Evolutionary conservation across 2,797 vertebrate genomes (phyloP).

Genomic region (Meda fulgida): DNA sequence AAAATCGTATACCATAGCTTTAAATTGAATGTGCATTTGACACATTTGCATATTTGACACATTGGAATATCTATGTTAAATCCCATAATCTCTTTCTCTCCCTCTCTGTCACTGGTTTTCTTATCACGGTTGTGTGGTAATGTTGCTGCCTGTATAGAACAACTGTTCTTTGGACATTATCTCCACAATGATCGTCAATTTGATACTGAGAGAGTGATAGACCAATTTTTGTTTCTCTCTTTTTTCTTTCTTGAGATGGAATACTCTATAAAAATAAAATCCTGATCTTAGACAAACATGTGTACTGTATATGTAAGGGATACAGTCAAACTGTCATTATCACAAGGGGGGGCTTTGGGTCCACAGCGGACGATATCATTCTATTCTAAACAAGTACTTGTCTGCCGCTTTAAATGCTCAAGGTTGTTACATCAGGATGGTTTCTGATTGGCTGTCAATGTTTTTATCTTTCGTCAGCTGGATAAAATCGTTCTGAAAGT

Average conservation of each 20-base stretch:
- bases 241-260: not conserved
- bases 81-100: not conserved
- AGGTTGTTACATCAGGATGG: too few relatives aligned
- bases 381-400: too few relatives aligned
- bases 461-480: too few relatives aligned
- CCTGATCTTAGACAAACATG: not conserved
- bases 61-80: constrained; percentile 8
- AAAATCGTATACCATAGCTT: too few relatives aligned
- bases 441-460: too few relatives aligned
- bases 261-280: not conserved
- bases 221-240: not conserved
- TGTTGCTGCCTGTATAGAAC: constrained; percentile 10
- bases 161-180: constrained; percentile 14
- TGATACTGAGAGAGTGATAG: not conserved
- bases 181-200: not conserved
- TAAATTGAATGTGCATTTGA: constrained; percentile 7
- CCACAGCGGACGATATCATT: too few relatives aligned
- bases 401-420: too few relatives aligned
- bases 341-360: not conserved
- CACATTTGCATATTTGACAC: not conserved
- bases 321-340: not conserved
- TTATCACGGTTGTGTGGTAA: constrained; percentile 23
- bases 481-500: too few relatives aligned
- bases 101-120: not conserved
- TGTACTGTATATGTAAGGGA: not conserved